Conservation (phyloP, 2,888 invertebrate genomes). For the Cataglyphis albicans region DNA sequence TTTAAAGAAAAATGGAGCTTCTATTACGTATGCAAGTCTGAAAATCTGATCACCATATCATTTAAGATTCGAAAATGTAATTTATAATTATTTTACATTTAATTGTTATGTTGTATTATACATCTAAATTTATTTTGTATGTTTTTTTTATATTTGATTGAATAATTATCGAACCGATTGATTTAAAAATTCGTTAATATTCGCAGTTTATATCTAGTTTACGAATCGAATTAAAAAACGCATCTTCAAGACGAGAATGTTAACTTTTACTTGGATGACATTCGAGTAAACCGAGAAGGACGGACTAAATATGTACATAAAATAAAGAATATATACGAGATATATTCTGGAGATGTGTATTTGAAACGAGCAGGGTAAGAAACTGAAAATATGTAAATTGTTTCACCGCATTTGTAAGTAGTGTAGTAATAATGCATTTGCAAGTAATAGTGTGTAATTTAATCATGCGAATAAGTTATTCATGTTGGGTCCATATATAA, state of each 20-base stretch:
- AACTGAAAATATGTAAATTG: slow-evolving; percentile 83
- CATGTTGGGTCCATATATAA: slow-evolving; percentile 78
- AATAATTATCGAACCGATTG: not conserved
- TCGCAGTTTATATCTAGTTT: not conserved
- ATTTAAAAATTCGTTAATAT: not conserved
- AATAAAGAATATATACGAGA: slow-evolving; percentile 46
- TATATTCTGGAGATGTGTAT: slow-evolving; percentile 53
- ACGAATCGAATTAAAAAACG: slow-evolving; percentile 9
- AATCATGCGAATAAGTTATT: slow-evolving; percentile 77
- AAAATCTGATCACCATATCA: slow-evolving; percentile 1
- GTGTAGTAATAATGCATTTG: slow-evolving; percentile 70
- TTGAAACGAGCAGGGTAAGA: slow-evolving; percentile 77
- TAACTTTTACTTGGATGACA: not conserved
- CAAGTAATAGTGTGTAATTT: slow-evolving; percentile 75
- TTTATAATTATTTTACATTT: slow-evolving; percentile 10
- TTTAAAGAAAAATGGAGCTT: slow-evolving; percentile 4
- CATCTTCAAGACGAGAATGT: not conserved
- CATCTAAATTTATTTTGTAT: not conserved
- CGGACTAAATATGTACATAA: slow-evolving; percentile 63
- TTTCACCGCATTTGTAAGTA: slow-evolving; percentile 78
- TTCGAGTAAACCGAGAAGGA: slow-evolving; percentile 8
- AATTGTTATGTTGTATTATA: not conserved
- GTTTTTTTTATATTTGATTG: not conserved
- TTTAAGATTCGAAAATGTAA: not conserved
- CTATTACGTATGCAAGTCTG: not conserved